A percentile compares a stretch with the other conserved stretches of the same genome.
These are phyloP conservation scores for Ceyx cyanopectus DNA, from an alignment of 2,113 vertebrate genomes.

Conservation along the genomic window DNA sequence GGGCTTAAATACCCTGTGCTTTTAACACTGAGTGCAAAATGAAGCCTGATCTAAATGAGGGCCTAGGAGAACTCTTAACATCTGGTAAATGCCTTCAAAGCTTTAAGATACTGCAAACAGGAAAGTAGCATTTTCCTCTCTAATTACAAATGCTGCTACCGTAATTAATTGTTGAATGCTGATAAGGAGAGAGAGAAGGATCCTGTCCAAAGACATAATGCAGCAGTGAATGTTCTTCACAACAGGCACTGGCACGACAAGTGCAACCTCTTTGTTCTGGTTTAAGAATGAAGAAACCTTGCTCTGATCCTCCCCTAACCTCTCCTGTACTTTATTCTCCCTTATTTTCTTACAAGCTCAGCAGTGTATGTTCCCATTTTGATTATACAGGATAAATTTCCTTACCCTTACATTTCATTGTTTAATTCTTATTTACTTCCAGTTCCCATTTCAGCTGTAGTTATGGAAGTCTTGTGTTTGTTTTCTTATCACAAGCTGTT, in stretches of 20 bases:
- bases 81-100: neutral
- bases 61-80: neutral
- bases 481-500: neutral
- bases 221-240: accelerated
- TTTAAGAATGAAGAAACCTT: neutral
- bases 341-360: neutral
- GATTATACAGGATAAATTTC: neutral
- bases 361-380: neutral
- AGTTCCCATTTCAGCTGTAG: neutral
- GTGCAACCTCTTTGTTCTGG: neutral
- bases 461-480: neutral
- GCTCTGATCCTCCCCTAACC: neutral
- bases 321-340: neutral
- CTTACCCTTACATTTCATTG: neutral
- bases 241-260: neutral
- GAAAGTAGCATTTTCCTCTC: neutral
- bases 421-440: neutral
- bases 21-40: neutral
- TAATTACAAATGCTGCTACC: neutral
- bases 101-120: neutral
- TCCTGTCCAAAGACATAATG: neutral
- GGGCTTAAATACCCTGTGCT: neutral
- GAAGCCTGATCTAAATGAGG: neutral
- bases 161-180: neutral
- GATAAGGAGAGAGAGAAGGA: neutral